These are phyloP conservation scores for Desmophyllum pertusum DNA, from an alignment of 92 coral and sea anemone species.

Conservation along the genomic window DNA sequence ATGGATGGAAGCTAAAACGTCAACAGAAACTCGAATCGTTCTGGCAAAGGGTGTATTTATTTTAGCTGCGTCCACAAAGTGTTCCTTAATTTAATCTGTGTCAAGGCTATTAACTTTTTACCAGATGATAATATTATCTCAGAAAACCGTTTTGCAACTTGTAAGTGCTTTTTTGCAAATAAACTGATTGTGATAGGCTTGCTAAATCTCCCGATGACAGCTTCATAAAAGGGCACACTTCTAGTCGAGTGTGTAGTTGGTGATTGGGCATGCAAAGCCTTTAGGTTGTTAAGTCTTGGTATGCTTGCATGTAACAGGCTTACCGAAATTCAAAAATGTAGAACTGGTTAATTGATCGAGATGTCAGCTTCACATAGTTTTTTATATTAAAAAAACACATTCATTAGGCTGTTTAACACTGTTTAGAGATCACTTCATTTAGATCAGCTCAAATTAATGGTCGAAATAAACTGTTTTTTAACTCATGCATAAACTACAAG, in stretches of 20 bases:
- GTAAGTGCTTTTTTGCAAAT: background rate
- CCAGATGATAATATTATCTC: background rate
- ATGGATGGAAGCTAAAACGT: constrained; percentile 1
- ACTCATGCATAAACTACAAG: no score
- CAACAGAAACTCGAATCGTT: constrained; percentile 5
- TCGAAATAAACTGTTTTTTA: no score
- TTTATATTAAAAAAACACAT: no score
- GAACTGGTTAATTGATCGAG: no score
- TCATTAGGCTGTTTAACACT: no score
- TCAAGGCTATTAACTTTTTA: background rate
- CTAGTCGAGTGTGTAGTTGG: background rate
- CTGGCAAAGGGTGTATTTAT: constrained; percentile 5
- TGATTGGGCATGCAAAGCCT: background rate
- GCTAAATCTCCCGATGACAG: background rate
- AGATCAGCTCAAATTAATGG: no score
- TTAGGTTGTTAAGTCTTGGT: background rate
- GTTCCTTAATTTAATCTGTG: background rate
- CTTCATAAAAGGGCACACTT: background rate
- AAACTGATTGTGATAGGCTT: background rate
- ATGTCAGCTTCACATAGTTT: no score
- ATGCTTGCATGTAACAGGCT: background rate
- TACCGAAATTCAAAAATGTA: no score
- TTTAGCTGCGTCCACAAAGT: background rate
- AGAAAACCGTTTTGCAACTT: background rate
- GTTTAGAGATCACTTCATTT: no score